Base-by-base conservation (phyloP, 2,888 invertebrate species). In the Drosophila anceps region DNA sequence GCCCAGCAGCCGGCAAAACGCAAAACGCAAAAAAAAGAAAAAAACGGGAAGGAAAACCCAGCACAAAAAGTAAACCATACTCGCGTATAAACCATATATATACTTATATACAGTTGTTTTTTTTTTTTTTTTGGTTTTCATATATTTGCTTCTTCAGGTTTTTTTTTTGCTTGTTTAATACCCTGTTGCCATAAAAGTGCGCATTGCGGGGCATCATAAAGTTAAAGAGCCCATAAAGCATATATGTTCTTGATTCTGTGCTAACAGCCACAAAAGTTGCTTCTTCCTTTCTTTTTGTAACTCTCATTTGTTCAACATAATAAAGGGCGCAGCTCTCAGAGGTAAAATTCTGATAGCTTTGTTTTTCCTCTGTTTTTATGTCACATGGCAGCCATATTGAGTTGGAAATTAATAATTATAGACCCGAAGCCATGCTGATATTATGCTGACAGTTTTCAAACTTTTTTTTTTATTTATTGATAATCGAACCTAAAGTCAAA, bases 181-280 rank as follows among this genome's bases (percentile, higher is more conserved):
- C 77, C 70, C 74, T 74, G 66, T 78, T 57, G 66, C 43, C 71
- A 41, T 74, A 57, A 78, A 78, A 69, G 37, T 39, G 29, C 46
- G 12, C 35, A 41, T 50, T 60, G 39, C 50, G 43, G 43, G 31
- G 35, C 57, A 50, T n/a, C 35, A 66, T 51, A 60, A 60, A 59
- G 41, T 39, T 60, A 60, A 66, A 24, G 27, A 55, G 35, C 15
- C 15, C 46, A 57, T 57, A 68, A 73, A 64, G 57, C 35, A 48
- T 39, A 48, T 48, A 69, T 48, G 41, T 27, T 31, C 59, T 53
- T 60, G 59, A 39, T 35, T 50, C 41, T 37, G 50, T 41, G 15
- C 46, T 48, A 62, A 62, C 51, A 31, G 53, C 37, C 51, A 8
- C 39, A n/a, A 65, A 65, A 39, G 7, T 12, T 31, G n/a, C 9